Evolutionary conservation across 2,888 invertebrate genomes (phyloP).

Genomic region (Hirtodrosophila cameraria): DNA sequence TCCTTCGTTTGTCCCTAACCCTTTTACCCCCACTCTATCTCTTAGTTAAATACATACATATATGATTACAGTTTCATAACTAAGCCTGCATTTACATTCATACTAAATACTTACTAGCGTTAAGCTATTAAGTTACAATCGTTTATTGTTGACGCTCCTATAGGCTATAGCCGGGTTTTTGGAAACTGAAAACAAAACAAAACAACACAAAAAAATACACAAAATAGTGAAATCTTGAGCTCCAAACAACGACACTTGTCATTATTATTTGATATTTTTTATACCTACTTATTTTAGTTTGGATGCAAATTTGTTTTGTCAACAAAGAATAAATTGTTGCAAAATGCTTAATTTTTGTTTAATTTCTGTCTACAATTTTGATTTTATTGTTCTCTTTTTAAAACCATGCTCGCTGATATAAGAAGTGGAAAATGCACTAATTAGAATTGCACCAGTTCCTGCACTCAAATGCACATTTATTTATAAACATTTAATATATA

Average conservation of each 20-base stretch:
- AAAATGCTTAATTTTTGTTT: constrained; percentile 44
- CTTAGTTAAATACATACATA: constrained; percentile 60
- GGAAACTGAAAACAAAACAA: constrained; percentile 38
- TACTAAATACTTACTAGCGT: constrained; percentile 29
- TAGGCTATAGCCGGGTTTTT: constrained; percentile 57
- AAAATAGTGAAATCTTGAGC: constrained; percentile 58
- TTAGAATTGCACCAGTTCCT: constrained; percentile 71
- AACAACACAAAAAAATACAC: constrained; percentile 1
- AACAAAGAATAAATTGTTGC: constrained; percentile 74
- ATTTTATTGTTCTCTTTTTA: constrained; percentile 1
- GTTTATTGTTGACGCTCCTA: constrained; percentile 47
- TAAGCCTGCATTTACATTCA: constrained; percentile 65
- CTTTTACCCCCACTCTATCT: constrained; percentile 22
- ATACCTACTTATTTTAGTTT: constrained; percentile 54
- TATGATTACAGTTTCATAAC: constrained; percentile 52
- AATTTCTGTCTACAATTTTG: constrained; percentile 3
- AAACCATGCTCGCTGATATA: constrained; percentile 43
- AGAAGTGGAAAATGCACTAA: constrained; percentile 52
- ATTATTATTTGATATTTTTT: constrained; percentile 70
- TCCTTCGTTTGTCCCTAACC: constrained; percentile 27
- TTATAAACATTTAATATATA: constrained; percentile 31
- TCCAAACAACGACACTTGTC: constrained; percentile 45
- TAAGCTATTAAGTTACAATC: constrained; percentile 59
- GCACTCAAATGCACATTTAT: constrained; percentile 66
- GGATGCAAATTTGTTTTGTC: constrained; percentile 63